Evolutionary conservation across 2,797 vertebrate genomes (phyloP).

Genomic region (Tadarida brasiliensis): DNA sequence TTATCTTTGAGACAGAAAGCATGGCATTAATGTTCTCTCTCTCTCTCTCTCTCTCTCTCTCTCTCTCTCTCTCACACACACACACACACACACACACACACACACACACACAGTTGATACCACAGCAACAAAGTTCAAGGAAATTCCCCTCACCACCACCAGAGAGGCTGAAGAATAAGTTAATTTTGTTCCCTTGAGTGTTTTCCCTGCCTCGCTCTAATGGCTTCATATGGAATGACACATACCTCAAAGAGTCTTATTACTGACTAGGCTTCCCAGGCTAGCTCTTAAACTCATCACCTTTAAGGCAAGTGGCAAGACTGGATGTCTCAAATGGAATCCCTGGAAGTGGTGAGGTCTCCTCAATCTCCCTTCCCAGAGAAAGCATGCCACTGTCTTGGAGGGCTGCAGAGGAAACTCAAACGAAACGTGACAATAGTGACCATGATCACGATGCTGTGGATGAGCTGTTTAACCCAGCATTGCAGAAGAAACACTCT

Average conservation of each 20-base stretch:
- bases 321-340: background rate
- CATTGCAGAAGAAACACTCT: background rate
- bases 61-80: background rate
- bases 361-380: background rate
- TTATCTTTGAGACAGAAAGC: slow-evolving; percentile 18
- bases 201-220: background rate
- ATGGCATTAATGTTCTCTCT: background rate
- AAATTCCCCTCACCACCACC: background rate
- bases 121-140: background rate
- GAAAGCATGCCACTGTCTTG: background rate
- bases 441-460: background rate
- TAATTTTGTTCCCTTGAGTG: background rate
- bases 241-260: background rate
- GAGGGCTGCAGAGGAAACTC: background rate
- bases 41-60: background rate
- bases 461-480: background rate
- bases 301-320: background rate
- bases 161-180: background rate
- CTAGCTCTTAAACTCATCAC: background rate
- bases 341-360: background rate
- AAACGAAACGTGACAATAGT: background rate
- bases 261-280: background rate
- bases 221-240: background rate
- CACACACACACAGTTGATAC: background rate
- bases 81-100: background rate